Base-by-base conservation (phyloP, 53 echinoderm and acorn worm species). In the Antedon mediterranea region DNA sequence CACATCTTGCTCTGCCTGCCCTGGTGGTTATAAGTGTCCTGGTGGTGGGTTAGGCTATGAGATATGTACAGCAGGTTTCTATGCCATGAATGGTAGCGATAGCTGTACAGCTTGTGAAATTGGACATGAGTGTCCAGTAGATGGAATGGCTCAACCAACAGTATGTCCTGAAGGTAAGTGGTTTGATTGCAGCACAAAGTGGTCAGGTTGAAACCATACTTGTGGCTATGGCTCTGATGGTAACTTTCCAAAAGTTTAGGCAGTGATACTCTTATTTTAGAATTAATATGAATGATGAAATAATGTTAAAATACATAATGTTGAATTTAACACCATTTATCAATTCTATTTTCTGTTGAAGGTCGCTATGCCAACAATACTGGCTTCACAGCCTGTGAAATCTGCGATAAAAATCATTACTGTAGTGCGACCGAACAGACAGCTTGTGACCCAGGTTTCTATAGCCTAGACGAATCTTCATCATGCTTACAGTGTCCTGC, bases 121-220 rank as follows among this genome's bases (percentile, higher is more conserved):
- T 0, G 93, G 91, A 29, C 91, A 89, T 77, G 86, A 93, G 44
- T 93, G 93, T 42, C 90, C 93, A 0, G 43, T 75, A 2, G 83
- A 82, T 77, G 90, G 90, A 34, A 72, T 89, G 28, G 71, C 70
- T 43, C 86, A 87, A 71, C 91, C 86, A 4, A 81, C 81, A 3
- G 80, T 72, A 1, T 94, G 94, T 43, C 83, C 85, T 3, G 37
- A 37, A 11, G 94, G 94, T 37, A 37, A 4, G 37, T 37, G 11
- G 37, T 37, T 4, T 37, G 37, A 6, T 37, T 37, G 37, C 11
- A 11, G 11, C 11, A 11, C 11, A 6, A 11, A 11, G 37, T 37
- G 11, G 11, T 37, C 37, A 37, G 4, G 37, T 6, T 37, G 4
- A n/a, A n/a, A n/a, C n/a, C n/a, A n/a, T n/a, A n/a, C n/a, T n/a